Percentiles rank a stretch among this genome's conserved stretches.
phyloP scores from a whole-genome alignment of 2,797 vertebrate species.

The Diceros bicornis region DNA sequence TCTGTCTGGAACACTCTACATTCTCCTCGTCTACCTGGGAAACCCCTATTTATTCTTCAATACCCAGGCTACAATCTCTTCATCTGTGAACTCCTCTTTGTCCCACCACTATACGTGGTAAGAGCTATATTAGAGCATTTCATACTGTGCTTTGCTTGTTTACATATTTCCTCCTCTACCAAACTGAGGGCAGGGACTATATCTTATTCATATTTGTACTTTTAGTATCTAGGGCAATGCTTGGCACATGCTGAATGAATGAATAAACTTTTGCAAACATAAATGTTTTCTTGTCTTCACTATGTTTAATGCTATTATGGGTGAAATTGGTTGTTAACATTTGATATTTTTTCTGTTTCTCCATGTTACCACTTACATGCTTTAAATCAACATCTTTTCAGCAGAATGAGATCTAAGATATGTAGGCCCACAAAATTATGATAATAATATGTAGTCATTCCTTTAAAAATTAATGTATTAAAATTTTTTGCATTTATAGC shows the following conservation, averaged over 20 bases:
- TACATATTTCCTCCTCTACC: slow-evolving; percentile 58
- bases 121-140: slow-evolving; percentile 54
- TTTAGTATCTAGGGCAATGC: slow-evolving; percentile 65
- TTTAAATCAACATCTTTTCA: slow-evolving; percentile 51
- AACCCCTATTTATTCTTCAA: neutral
- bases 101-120: neutral
- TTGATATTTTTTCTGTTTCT: slow-evolving; percentile 21
- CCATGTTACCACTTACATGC: neutral
- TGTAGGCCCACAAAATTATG: slow-evolving; percentile 36
- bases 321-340: slow-evolving; percentile 41
- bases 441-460: slow-evolving; percentile 17
- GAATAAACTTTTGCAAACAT: slow-evolving; percentile 57
- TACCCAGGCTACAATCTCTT: neutral
- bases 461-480: slow-evolving; percentile 42
- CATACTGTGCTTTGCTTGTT: slow-evolving; percentile 47
- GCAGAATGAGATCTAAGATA: slow-evolving; percentile 54
- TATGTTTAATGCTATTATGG: slow-evolving; percentile 54
- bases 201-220: slow-evolving; percentile 71
- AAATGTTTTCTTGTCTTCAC: slow-evolving; percentile 65
- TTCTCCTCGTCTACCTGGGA: neutral
- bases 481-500: slow-evolving; percentile 16
- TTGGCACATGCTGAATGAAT: slow-evolving; percentile 65
- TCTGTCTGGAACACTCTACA: neutral
- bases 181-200: slow-evolving; percentile 49
- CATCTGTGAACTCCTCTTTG: slow-evolving; percentile 22